A percentile compares a stretch with the other conserved stretches of the same genome.
phyloP scores from a whole-genome alignment of 2,888 invertebrate genomes.

The Nipponacmea schrenckii region DNA sequence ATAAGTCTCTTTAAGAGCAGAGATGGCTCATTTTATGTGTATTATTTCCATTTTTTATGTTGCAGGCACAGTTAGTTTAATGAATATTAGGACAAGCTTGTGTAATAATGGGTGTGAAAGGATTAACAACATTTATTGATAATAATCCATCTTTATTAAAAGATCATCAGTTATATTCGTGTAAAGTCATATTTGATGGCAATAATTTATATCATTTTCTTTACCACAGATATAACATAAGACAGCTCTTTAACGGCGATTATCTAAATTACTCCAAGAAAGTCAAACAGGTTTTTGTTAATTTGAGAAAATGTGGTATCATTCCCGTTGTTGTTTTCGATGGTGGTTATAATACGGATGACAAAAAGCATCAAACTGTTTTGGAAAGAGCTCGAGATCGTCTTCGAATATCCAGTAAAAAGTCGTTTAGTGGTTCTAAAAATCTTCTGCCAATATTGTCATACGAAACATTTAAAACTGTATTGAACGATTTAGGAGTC shows the following conservation, averaged over 20 bases:
- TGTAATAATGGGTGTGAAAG: conserved; percentile 82
- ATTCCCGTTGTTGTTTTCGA: conserved; percentile 64
- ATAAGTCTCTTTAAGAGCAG: too few relatives aligned
- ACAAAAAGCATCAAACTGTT: conserved; percentile 59
- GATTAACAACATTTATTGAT: conserved; percentile 77
- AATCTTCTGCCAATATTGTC: conserved; percentile 82
- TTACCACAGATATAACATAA: conserved; percentile 54
- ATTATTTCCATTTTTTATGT: too few relatives aligned
- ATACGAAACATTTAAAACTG: conserved; percentile 80
- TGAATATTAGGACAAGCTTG: too few relatives aligned
- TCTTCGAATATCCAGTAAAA: conserved; percentile 42
- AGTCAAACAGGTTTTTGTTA: conserved; percentile 22
- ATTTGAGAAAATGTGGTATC: conserved; percentile 45
- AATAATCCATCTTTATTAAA: conserved; percentile 67
- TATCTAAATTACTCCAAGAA: conserved; percentile 48
- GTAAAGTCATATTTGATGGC: conserved; percentile 63
- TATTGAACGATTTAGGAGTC: conserved; percentile 76
- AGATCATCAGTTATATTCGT: conserved; percentile 54
- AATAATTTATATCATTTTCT: conserved; percentile 64
- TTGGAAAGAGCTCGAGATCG: conserved; percentile 54
- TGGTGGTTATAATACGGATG: conserved; percentile 63
- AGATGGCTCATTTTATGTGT: too few relatives aligned
- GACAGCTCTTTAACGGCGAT: conserved; percentile 63
- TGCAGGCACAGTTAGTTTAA: too few relatives aligned
- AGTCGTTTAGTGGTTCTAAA: conserved; percentile 35